Conservation (phyloP, 2,797 vertebrate species). For the Neomorphus geoffroyi region DNA sequence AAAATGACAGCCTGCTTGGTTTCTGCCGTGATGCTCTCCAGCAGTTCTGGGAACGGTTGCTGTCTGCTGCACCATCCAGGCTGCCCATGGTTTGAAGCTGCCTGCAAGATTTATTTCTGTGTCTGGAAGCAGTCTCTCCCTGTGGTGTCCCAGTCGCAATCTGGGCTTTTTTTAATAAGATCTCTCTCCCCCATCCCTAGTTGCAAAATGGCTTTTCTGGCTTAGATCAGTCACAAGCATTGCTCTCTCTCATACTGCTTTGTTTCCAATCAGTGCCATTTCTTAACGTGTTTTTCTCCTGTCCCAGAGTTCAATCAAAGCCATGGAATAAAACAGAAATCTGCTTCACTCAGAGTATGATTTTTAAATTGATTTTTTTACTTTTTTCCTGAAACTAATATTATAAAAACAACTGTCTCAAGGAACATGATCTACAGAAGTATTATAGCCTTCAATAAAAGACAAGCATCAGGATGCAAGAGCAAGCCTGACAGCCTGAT, state of each 20-base stretch:
- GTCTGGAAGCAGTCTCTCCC: not conserved
- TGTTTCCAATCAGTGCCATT: not conserved
- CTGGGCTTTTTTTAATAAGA: not conserved
- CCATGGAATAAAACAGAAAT: not conserved
- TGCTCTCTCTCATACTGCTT: not conserved
- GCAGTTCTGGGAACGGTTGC: not conserved
- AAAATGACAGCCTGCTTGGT: not conserved
- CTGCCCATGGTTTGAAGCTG: not conserved
- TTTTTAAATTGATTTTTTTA: not conserved
- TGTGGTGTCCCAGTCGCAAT: not conserved
- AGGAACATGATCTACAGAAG: not conserved
- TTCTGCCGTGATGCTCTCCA: not conserved
- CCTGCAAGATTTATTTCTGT: slow-evolving; percentile 3
- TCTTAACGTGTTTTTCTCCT: not conserved
- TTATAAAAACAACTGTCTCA: not conserved
- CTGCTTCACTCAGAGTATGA: not conserved
- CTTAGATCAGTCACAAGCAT: not conserved
- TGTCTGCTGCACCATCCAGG: not conserved
- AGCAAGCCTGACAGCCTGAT: not conserved
- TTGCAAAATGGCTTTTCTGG: not conserved
- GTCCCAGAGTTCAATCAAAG: not conserved
- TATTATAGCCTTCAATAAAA: not conserved
- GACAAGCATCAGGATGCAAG: not conserved
- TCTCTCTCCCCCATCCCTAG: not conserved
- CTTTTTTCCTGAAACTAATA: not conserved